Conservation (phyloP, 2,888 invertebrate species). For the Chrysodeixis includens region DNA sequence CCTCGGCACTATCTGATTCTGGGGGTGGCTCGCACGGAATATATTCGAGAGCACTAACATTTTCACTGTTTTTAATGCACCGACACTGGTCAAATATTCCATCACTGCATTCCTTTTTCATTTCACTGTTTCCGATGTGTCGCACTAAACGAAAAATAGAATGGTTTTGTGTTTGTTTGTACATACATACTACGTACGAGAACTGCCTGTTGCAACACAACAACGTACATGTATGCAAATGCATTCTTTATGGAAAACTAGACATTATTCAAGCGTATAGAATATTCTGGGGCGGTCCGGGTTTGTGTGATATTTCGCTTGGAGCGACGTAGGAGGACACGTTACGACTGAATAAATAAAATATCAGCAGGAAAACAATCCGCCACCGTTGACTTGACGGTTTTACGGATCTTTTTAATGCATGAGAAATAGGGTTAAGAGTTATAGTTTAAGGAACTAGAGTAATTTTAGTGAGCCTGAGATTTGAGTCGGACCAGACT, state of each 20-base stretch:
- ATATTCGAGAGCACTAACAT: conserved; percentile 87
- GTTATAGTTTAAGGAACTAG: conserved; percentile 42
- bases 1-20: conserved; percentile 74
- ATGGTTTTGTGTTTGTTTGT: conserved; percentile 77
- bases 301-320: conserved; percentile 74
- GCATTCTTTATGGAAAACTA: conserved; percentile 78
- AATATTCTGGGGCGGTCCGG: conserved; percentile 74
- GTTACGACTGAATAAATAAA: conserved; percentile 78
- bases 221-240: conserved; percentile 72
- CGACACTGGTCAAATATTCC: conserved; percentile 84
- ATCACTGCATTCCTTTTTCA: conserved; percentile 87
- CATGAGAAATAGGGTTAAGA: conserved; percentile 47
- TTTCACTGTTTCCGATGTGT: conserved; percentile 70
- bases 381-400: conserved; percentile 56
- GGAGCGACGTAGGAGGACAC: conserved; percentile 64
- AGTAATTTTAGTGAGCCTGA: conserved; percentile 51
- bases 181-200: conserved; percentile 62
- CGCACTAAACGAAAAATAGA: conserved; percentile 67
- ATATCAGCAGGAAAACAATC: conserved; percentile 69
- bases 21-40: conserved; percentile 81
- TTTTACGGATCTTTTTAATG: conserved; percentile 47
- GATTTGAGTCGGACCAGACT: conserved; percentile 34
- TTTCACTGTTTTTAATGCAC: conserved; percentile 86
- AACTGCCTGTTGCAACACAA: conserved; percentile 71
- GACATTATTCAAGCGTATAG: conserved; percentile 79